Evolutionary conservation across 2,797 vertebrate species (phyloP).

Genomic region (Melanogrammus aeglefinus): DNA sequence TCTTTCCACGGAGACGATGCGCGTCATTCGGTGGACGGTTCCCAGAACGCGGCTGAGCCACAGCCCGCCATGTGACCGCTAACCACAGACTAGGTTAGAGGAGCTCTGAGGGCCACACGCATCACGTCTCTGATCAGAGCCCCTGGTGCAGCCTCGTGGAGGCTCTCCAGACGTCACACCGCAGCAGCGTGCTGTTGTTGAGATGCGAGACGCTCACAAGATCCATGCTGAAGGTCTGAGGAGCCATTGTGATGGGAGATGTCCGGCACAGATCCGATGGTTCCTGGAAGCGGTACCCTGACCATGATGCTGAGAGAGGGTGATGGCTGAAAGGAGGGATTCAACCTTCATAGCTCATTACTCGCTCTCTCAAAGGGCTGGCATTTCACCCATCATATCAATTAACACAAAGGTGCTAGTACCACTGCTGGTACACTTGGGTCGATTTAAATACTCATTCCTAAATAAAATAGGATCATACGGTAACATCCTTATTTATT

Average conservation of each 20-base stretch:
- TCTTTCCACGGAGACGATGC: neutral
- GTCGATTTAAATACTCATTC: neutral
- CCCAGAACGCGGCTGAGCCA: neutral
- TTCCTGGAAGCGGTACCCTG: no score
- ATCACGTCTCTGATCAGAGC: neutral
- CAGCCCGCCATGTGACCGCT: neutral
- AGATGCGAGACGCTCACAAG: neutral
- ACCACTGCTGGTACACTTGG: neutral
- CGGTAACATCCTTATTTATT: neutral
- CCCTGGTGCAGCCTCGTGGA: neutral
- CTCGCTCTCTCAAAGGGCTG: no score
- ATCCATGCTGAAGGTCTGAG: neutral
- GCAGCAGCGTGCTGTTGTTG: neutral
- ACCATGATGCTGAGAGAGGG: no score
- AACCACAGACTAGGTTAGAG: neutral
- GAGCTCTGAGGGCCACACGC: no score
- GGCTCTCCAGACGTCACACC: neutral
- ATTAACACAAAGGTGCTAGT: neutral
- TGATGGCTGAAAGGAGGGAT: no score
- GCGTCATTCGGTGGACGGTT: neutral
- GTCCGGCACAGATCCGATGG: neutral
- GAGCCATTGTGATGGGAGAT: neutral
- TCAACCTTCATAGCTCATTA: no score
- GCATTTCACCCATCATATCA: neutral
- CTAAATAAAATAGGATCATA: neutral